Percentiles rank a stretch among this genome's conserved stretches.
Evolutionary conservation across 2,797 vertebrate species (phyloP).

Genomic region (Corythornis leucogaster): DNA sequence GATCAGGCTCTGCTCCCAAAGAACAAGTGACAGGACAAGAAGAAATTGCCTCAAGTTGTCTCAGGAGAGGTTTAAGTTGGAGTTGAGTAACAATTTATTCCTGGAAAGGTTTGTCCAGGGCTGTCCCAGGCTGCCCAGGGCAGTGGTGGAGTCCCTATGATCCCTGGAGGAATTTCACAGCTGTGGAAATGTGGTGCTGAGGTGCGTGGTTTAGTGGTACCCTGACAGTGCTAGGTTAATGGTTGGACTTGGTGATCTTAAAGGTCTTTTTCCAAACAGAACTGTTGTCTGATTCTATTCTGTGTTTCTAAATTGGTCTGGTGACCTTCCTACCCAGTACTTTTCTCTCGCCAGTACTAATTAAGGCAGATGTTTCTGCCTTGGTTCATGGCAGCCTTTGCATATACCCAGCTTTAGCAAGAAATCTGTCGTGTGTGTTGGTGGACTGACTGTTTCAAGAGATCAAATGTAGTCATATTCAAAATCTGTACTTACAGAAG

Average conservation of each 20-base stretch:
- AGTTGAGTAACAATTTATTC: background rate
- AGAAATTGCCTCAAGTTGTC: too few relatives aligned
- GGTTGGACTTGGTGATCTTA: background rate
- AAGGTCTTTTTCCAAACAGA: background rate
- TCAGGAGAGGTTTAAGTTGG: too few relatives aligned
- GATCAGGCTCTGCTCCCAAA: too few relatives aligned
- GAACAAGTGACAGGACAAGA: too few relatives aligned
- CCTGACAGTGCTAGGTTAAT: background rate
- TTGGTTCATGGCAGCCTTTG: background rate
- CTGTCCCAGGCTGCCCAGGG: background rate
- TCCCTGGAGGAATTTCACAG: background rate
- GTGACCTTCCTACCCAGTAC: background rate
- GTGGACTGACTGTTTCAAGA: background rate
- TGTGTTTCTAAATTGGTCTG: background rate
- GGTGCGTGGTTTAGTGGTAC: background rate
- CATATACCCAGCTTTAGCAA: rapidly evolving
- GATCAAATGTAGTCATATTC: background rate
- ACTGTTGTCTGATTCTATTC: background rate
- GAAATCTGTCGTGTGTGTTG: rapidly evolving
- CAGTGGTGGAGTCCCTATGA: background rate
- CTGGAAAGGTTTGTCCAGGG: background rate
- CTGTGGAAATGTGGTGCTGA: background rate
- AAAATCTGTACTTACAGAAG: background rate
- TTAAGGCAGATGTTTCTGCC: background rate
- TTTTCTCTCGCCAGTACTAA: background rate